phyloP scores from a whole-genome alignment of 2,797 vertebrate genomes.

The Microtus californicus region DNA sequence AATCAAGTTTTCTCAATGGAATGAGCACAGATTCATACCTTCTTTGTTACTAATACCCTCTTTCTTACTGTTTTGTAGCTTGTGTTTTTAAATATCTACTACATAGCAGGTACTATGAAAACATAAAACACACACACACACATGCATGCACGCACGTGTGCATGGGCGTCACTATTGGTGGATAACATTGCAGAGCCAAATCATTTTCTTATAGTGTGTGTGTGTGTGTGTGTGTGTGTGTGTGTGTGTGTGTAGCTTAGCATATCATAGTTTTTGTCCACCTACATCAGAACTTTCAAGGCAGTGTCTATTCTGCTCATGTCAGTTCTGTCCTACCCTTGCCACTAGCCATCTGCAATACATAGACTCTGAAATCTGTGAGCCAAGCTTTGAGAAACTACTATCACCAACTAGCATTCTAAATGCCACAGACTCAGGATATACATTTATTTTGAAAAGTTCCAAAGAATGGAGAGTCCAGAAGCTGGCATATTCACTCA shows the following conservation, averaged over 20 bases:
- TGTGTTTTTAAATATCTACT: neutral
- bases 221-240: no score
- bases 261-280: constrained; percentile 60
- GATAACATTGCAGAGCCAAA: neutral
- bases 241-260: neutral
- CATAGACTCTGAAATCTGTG: neutral
- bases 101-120: neutral
- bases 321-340: neutral
- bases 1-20: constrained; percentile 16
- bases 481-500: neutral
- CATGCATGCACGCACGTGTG: neutral
- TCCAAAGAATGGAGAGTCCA: neutral
- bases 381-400: neutral
- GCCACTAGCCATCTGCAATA: neutral
- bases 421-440: neutral
- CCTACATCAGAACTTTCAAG: neutral
- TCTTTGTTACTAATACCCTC: neutral
- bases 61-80: neutral
- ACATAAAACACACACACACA: neutral
- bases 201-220: neutral
- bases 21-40: neutral
- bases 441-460: neutral
- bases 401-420: neutral
- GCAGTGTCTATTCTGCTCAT: neutral
- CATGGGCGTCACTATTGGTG: neutral